Evolutionary conservation across 2,888 invertebrate species (phyloP).

Genomic region (Leucophora obtusa): DNA sequence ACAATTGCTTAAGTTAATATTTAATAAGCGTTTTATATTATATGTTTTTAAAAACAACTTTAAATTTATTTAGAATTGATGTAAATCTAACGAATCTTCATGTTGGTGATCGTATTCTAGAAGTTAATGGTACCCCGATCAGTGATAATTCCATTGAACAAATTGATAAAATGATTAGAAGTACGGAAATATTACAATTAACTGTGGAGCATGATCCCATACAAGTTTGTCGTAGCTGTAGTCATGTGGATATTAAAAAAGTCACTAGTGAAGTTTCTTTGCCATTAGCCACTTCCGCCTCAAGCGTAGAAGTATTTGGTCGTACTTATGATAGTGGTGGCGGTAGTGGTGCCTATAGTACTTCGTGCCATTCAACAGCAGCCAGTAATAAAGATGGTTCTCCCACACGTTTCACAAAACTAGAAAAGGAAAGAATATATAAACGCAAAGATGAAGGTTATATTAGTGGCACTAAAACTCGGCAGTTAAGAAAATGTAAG

Average conservation of each 20-base stretch:
- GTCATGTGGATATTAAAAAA: slow-evolving; percentile 78
- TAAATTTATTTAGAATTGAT: slow-evolving; percentile 83
- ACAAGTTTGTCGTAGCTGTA: slow-evolving; percentile 81
- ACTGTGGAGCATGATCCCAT: slow-evolving; percentile 95
- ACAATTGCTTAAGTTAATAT: too few species aligned
- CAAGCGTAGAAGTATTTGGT: slow-evolving; percentile 73
- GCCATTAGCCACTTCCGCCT: slow-evolving; percentile 74
- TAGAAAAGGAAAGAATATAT: slow-evolving; percentile 77
- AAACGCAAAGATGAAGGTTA: slow-evolving; percentile 79
- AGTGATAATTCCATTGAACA: slow-evolving; percentile 88
- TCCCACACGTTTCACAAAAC: slow-evolving; percentile 61
- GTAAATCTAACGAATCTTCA: slow-evolving; percentile 90
- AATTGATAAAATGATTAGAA: slow-evolving; percentile 86
- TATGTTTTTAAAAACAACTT: background rate
- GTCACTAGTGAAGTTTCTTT: slow-evolving; percentile 73
- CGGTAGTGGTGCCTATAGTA: slow-evolving; percentile 42
- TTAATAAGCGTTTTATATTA: background rate
- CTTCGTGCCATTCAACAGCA: slow-evolving; percentile 74
- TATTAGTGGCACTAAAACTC: slow-evolving; percentile 82
- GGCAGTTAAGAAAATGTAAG: slow-evolving; percentile 81
- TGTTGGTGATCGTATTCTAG: slow-evolving; percentile 94
- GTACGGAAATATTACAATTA: slow-evolving; percentile 87
- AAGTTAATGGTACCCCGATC: slow-evolving; percentile 94
- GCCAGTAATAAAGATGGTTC: slow-evolving; percentile 74
- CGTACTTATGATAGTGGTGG: slow-evolving; percentile 56